These are phyloP conservation scores for Pantherophis vulpinus DNA, from an alignment of 2,797 vertebrate species.

Conservation along the genomic window DNA sequence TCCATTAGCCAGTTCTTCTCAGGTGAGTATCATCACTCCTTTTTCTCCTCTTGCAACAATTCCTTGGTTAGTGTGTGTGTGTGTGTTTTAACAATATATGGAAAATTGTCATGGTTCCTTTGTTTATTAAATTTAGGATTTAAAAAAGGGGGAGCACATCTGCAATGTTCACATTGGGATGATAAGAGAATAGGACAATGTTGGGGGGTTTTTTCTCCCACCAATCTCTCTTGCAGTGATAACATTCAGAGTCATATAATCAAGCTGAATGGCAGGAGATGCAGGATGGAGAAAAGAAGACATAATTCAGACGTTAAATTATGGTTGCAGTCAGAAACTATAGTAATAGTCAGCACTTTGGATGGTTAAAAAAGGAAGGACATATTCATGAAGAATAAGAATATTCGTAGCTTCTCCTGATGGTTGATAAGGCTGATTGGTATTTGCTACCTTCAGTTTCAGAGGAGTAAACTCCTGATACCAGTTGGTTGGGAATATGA, in stretches of 20 bases:
- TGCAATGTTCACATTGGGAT: neutral
- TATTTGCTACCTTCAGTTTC: neutral
- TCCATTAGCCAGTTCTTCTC: slow-evolving; percentile 95
- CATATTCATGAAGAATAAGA: neutral
- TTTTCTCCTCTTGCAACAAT: neutral
- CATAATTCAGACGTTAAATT: neutral
- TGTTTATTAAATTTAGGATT: neutral
- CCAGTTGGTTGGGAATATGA: neutral
- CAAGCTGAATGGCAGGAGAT: neutral
- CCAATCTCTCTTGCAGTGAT: neutral
- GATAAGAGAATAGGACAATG: neutral
- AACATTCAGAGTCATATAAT: neutral
- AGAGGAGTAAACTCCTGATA: neutral
- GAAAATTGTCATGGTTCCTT: neutral
- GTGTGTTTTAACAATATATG: neutral
- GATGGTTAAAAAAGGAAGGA: neutral
- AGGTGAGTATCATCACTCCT: slow-evolving; percentile 75
- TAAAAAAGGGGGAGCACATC: neutral
- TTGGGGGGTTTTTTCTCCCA: neutral
- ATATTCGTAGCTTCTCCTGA: neutral
- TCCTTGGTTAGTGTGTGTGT: neutral
- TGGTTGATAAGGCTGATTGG: neutral
- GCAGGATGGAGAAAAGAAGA: neutral
- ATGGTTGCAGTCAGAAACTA: neutral
- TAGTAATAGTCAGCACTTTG: neutral